Percentiles rank a stretch among this genome's conserved stretches.
Evolutionary conservation across 1,140 invertebrate species (phyloP).

Genomic region (Cecropterus lyciades): DNA sequence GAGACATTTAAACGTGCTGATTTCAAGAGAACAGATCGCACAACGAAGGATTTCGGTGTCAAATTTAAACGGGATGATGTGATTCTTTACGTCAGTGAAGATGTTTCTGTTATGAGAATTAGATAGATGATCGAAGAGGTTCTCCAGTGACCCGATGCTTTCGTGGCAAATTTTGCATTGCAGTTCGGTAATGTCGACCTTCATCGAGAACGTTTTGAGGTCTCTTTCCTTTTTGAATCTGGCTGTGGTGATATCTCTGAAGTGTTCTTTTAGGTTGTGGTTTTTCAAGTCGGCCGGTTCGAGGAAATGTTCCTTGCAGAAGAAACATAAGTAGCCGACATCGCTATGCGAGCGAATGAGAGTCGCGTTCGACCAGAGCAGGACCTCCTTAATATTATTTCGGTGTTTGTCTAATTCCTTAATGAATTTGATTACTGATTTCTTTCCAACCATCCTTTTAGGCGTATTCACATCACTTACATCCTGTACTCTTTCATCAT

Average conservation of each 20-base stretch:
- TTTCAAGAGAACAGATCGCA: slow-evolving; percentile 85
- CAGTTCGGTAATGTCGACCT: slow-evolving; percentile 48
- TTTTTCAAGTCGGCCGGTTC: slow-evolving; percentile 21
- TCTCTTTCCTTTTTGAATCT: slow-evolving; percentile 23
- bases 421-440: not conserved
- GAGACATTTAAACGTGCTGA: slow-evolving; percentile 78
- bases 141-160: slow-evolving; percentile 36
- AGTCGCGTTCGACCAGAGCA: slow-evolving; percentile 24
- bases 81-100: slow-evolving; percentile 37
- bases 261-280: slow-evolving; percentile 34
- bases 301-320: slow-evolving; percentile 17
- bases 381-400: slow-evolving; percentile 24
- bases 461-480: not conserved
- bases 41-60: slow-evolving; percentile 54
- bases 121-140: slow-evolving; percentile 40
- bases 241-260: slow-evolving; percentile 18
- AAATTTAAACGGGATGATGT: slow-evolving; percentile 45
- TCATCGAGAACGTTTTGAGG: slow-evolving; percentile 21
- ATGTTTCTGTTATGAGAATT: slow-evolving; percentile 40
- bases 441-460: not conserved
- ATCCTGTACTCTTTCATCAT: slow-evolving; percentile 3
- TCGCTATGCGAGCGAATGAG: slow-evolving; percentile 23
- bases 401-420: slow-evolving; percentile 34
- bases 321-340: slow-evolving; percentile 25
- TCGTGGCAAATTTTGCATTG: slow-evolving; percentile 42